A percentile compares a stretch with the other conserved stretches of the same genome.
Evolutionary conservation across 2,888 invertebrate genomes (phyloP).

Genomic region (Chromoteleia sp.): DNA sequence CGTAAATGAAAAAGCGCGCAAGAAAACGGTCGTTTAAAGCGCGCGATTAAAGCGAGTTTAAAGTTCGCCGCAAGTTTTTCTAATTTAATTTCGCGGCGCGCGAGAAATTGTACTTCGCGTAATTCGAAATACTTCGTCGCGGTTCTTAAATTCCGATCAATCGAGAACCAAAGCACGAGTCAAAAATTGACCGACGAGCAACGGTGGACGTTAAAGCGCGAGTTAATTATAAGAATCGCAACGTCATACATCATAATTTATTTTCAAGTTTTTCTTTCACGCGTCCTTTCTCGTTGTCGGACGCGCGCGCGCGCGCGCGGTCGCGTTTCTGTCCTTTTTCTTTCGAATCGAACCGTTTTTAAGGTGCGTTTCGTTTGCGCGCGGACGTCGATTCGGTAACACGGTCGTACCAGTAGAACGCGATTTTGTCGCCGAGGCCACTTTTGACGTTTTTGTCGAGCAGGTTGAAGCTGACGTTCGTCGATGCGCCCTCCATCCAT

Average conservation of each 20-base stretch:
- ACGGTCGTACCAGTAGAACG: slow-evolving; percentile 98
- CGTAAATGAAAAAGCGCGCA: no score
- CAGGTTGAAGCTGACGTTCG: slow-evolving; percentile 98
- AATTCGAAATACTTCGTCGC: no score
- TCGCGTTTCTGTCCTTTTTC: neutral
- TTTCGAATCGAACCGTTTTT: no score
- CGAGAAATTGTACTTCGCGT: no score
- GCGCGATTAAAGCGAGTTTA: no score
- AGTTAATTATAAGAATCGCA: neutral
- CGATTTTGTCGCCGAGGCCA: slow-evolving; percentile 95
- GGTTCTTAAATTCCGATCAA: no score
- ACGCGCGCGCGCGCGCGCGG: neutral
- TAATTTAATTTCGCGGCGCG: no score
- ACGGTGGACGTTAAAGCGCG: neutral
- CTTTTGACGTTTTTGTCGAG: slow-evolving; percentile 96
- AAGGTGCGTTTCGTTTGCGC: no score
- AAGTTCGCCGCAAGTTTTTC: no score
- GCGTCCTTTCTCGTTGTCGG: neutral
- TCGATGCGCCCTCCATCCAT: slow-evolving; percentile 97
- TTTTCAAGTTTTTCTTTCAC: neutral
- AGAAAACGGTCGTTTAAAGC: no score
- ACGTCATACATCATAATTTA: slow-evolving; percentile 23
- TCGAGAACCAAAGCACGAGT: neutral
- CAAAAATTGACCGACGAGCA: neutral
- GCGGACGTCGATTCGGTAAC: no score